Evolutionary conservation across 2,888 invertebrate species (phyloP).

Genomic region (Ischnura elegans): DNA sequence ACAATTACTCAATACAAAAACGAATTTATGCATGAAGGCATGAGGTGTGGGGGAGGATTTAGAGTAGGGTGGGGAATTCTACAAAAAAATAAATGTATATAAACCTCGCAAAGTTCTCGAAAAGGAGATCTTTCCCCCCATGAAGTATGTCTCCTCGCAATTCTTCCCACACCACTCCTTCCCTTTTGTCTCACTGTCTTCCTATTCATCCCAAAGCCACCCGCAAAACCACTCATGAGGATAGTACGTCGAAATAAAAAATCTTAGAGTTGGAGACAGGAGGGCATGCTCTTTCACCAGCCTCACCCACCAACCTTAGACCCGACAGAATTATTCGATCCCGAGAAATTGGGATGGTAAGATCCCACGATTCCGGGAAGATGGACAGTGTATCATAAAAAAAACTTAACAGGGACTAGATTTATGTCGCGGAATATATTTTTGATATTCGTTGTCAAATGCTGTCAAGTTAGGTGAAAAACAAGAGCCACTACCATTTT

Average conservation of each 20-base stretch:
- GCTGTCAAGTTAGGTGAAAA: too few relatives aligned
- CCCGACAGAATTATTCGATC: background rate
- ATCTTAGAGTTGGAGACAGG: background rate
- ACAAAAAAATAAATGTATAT: too few relatives aligned
- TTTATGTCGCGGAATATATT: too few relatives aligned
- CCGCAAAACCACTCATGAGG: background rate
- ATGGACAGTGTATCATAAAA: too few relatives aligned
- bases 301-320: background rate
- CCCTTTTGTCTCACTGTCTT: slow-evolving; percentile 13
- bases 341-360: too few relatives aligned
- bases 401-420: too few relatives aligned
- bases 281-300: background rate
- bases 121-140: background rate
- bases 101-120: background rate
- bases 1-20: slow-evolving; percentile 11
- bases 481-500: too few relatives aligned
- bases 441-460: too few relatives aligned
- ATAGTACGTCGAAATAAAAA: background rate
- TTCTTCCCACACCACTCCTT: background rate
- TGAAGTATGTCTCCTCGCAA: background rate
- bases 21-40: slow-evolving; percentile 20
- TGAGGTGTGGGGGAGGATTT: background rate
- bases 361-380: too few relatives aligned
- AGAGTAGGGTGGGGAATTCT: too few relatives aligned
- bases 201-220: background rate